Base-by-base conservation (phyloP, 2,797 vertebrate genomes). In the Falco concolor region DNA sequence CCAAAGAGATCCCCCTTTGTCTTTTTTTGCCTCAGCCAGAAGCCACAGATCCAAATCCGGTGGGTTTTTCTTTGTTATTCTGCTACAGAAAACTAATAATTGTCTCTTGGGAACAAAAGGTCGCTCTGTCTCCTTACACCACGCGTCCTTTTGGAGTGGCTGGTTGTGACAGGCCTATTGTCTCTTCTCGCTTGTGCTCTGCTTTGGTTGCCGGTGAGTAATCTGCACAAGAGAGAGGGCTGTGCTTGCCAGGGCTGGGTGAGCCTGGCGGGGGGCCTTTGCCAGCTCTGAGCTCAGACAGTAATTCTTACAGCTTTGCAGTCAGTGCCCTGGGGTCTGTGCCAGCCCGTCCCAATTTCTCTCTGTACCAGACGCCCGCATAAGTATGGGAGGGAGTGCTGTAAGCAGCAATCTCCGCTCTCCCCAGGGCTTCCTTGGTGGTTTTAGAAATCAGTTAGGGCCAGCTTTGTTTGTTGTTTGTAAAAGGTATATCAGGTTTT, bases 251-350 rank as follows among this genome's bases (percentile, higher is more conserved):
- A 85, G 84, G 96, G 80, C 87, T 95, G 84, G 72, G 75, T 84
- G 77, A 94, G 94, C 73, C 84, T 95, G 74, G 42, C 70, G 63
- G 69, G 67, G 10, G 56, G 56, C 53, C 50, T 94, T 36, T 93
- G 96, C 95, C 97, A 97, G 87, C 81, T 88, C 92, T 97, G 95
- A 97, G 93, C 93, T 97, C 94, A 97, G 84, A 25, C 73, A 94
- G 40, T 64, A 90, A 84, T 87, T 88, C 68, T 85, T 83, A 70
- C 73, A 81, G 79, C 76, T 87, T 84, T 75, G 47, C 73, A 75
- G 74, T 77, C 83, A 75, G 69, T 16, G 49, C 65, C 47, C 50
- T 3, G 5, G 72, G 50, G 83, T 27, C 69, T 89, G 87, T 95
- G 95, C 91, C 91, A 95, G 89, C 61, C 30, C 1, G 76, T 91